Percentiles rank a stretch among this genome's conserved stretches.
Evolutionary conservation across 2,113 vertebrate species (phyloP).

Genomic region (Peromyscus polionotus): DNA sequence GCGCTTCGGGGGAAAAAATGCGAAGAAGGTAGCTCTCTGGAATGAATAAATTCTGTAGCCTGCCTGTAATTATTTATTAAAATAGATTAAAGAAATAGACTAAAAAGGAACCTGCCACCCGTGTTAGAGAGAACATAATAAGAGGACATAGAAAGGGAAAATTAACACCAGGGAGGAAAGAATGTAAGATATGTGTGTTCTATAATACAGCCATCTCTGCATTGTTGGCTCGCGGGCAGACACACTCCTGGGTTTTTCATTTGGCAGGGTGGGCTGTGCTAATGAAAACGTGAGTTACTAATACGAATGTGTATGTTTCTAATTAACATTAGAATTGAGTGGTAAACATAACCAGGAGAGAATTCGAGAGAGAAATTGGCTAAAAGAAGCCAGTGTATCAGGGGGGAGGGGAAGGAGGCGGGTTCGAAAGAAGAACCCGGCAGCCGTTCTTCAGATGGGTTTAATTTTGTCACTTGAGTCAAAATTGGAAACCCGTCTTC

Average conservation of each 20-base stretch:
- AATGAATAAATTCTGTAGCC: slow-evolving; percentile 88
- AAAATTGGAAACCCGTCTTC: slow-evolving; percentile 67
- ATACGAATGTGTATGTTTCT: neutral
- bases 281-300: slow-evolving; percentile 43
- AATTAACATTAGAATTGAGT: slow-evolving; percentile 68
- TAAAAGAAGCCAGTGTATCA: slow-evolving; percentile 52
- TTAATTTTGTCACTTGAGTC: slow-evolving; percentile 66
- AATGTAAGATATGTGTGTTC: slow-evolving; percentile 72
- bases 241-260: neutral
- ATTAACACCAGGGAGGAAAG: slow-evolving; percentile 80
- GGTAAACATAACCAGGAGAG: slow-evolving; percentile 56
- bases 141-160: slow-evolving; percentile 78
- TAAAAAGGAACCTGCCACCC: slow-evolving; percentile 75
- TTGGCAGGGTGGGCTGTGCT: slow-evolving; percentile 54
- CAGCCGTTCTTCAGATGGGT: slow-evolving; percentile 61
- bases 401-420: neutral
- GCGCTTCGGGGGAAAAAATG: slow-evolving; percentile 83
- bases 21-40: slow-evolving; percentile 86
- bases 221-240: slow-evolving; percentile 52
- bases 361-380: slow-evolving; percentile 32
- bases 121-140: slow-evolving; percentile 78
- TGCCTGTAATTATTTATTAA: slow-evolving; percentile 90
- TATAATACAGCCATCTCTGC: slow-evolving; percentile 59
- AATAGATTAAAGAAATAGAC: slow-evolving; percentile 82
- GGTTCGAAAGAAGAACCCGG: slow-evolving; percentile 50